These are phyloP conservation scores for Bradypodion pumilum DNA, from an alignment of 2,797 vertebrate species.

Conservation along the genomic window DNA sequence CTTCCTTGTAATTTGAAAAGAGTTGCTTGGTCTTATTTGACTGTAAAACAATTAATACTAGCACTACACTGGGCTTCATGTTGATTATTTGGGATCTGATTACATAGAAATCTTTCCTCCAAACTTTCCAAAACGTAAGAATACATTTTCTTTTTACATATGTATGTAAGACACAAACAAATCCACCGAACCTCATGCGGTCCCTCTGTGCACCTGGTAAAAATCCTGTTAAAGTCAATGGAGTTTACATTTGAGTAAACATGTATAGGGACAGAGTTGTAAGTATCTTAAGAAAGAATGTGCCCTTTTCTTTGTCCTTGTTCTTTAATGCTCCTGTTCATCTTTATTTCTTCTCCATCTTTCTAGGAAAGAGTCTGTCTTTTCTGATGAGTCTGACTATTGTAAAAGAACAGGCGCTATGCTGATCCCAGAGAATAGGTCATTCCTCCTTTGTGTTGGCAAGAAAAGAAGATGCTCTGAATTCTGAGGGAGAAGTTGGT, in stretches of 20 bases:
- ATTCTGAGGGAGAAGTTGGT: slow-evolving; percentile 22
- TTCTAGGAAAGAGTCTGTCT: slow-evolving; percentile 1
- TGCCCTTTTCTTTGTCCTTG: background rate
- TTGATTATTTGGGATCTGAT: background rate
- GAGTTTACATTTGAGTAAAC: background rate
- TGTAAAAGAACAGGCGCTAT: background rate
- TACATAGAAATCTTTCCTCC: background rate
- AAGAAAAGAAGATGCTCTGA: slow-evolving; percentile 9
- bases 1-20: slow-evolving; percentile 28
- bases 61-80: background rate
- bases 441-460: slow-evolving; percentile 3
- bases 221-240: background rate
- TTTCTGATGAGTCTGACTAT: background rate
- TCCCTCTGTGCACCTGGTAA: background rate
- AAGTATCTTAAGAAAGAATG: background rate
- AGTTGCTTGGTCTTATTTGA: slow-evolving; percentile 27
- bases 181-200: background rate
- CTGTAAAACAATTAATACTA: background rate
- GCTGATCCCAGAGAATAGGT: slow-evolving; percentile 15
- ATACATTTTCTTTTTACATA: background rate
- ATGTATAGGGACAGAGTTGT: background rate
- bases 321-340: background rate
- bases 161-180: background rate
- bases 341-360: background rate
- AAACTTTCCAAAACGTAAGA: background rate